Conservation (phyloP, 2,113 vertebrate species). For the Cepphus grylle region DNA sequence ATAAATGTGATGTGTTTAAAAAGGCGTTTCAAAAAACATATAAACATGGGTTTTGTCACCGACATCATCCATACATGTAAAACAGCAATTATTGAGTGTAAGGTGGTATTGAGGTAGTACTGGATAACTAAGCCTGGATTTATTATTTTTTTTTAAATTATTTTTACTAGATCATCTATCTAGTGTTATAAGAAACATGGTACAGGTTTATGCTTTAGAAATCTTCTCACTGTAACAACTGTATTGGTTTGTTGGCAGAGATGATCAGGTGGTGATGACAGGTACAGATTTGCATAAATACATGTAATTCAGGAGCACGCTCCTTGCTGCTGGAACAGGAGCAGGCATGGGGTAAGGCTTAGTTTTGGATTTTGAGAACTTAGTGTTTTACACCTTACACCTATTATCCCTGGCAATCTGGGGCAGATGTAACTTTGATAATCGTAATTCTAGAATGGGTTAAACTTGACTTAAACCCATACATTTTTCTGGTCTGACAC, state of each 20-base stretch:
- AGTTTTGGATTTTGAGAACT: neutral
- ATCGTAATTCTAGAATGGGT: neutral
- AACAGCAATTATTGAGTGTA: neutral
- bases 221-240: neutral
- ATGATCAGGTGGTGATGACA: neutral
- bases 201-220: neutral
- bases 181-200: neutral
- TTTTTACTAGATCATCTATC: neutral
- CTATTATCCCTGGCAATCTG: neutral
- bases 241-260: neutral
- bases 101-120: neutral
- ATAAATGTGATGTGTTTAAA: neutral
- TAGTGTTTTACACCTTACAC: no score
- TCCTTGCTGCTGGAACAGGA: neutral
- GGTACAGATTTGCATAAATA: neutral
- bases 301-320: neutral
- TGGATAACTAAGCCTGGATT: neutral
- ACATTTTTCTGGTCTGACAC: neutral
- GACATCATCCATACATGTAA: neutral
- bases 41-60: rapidly evolving
- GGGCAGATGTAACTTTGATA: neutral
- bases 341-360: neutral
- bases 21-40: neutral
- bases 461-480: neutral
- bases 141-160: neutral